Base-by-base conservation (phyloP, 2,888 invertebrate species). In the Gasteruption jaculator region DNA sequence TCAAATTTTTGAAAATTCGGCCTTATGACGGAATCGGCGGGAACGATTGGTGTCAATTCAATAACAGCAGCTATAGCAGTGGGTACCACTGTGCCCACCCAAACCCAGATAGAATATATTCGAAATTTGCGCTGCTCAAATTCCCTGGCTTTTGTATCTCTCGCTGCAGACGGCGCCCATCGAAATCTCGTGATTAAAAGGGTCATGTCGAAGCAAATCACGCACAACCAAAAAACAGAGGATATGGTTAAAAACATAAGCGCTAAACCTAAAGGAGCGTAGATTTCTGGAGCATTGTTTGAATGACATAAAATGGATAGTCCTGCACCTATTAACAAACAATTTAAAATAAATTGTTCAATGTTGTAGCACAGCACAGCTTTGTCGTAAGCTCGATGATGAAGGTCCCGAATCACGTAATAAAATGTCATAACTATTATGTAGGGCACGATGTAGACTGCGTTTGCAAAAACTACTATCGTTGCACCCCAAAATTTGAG, bases 121-220 rank as follows among this genome's bases (percentile, higher is more conserved):
- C 48, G 33, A 43, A 57, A 61, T 43, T 65, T 65, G 38, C 53
- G 50, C 21, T 38, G 46, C 27, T 61, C 57, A 35, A n/a, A n/a
- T n/a, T 55, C 54, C 14, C 43, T 44, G n/a, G 48, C 52, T 20
- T 52, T 56, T 3, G 44, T 18, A 16, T 44, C 43, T 3, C 34
- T 45, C n/a, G n/a, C n/a, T n/a, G n/a, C n/a, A n/a, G 54, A 41
- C 3, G 60, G 59, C 3, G 50, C 49, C 63, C 58, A 63, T 10
- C 55, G 56, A 32, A 67, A 58, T 39, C 60, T 50, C 8, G 66
- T 65, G 37, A 65, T 65, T 5, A 56, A 57, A 8, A 61, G 44
- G 3, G 65, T 60, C 46, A 63, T 58, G 41, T 67, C 65, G 32
- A 63, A 53, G 41, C 65, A 62, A 24, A 65, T 58, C n/a, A 60